Conservation (phyloP, 2,797 vertebrate species). For the Amazona finschi region DNA sequence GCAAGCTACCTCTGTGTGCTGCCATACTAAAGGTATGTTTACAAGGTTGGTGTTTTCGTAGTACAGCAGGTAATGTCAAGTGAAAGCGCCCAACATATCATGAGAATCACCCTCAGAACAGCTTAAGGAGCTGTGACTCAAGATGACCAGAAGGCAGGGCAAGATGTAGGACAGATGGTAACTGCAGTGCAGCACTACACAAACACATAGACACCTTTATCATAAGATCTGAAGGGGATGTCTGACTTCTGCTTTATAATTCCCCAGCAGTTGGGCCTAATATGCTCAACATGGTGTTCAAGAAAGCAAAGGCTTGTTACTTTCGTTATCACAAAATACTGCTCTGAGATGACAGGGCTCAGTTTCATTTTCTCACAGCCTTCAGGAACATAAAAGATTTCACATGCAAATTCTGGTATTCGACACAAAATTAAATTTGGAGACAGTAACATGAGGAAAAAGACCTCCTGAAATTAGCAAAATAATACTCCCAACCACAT, state of each 20-base stretch:
- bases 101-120: not conserved
- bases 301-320: not conserved
- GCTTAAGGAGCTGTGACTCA: not conserved
- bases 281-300: rapidly evolving
- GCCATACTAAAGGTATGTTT: not conserved
- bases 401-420: not conserved
- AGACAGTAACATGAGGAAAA: not conserved
- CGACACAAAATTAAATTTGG: not conserved
- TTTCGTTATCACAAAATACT: not conserved
- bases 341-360: not conserved
- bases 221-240: not conserved
- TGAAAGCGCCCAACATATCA: rapidly evolving
- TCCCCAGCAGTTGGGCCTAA: not conserved
- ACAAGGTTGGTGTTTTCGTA: not conserved
- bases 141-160: not conserved
- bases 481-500: not conserved
- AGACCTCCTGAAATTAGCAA: not conserved
- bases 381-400: not conserved
- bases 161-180: rapidly evolving
- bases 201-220: not conserved
- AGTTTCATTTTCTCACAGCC: not conserved
- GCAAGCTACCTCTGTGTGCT: not conserved
- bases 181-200: not conserved
- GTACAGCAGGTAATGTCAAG: not conserved
- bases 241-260: not conserved